Evolutionary conservation across 64 coral and sea anemone genomes (phyloP).

Genomic region (Dendronephthya gigantea): DNA sequence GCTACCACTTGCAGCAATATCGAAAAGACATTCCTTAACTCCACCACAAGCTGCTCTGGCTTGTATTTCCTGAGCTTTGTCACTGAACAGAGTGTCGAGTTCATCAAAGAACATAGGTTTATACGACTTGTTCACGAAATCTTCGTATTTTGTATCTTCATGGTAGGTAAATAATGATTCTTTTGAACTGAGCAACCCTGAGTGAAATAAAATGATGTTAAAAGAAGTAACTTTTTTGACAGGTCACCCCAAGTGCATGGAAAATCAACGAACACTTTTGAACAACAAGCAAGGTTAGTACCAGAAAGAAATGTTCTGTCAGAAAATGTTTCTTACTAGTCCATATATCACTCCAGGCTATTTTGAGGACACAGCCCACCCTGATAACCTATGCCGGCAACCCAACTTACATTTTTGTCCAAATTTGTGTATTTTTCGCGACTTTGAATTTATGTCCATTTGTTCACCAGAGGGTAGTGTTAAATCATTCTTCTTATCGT

Average conservation of each 20-base stretch:
- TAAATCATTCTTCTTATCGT: neutral
- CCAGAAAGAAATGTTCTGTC: too few relatives aligned
- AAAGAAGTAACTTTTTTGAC: too few relatives aligned
- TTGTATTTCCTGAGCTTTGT: neutral
- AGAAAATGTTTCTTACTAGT: neutral
- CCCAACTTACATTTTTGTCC: neutral
- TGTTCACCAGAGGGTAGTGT: neutral
- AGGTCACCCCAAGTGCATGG: too few relatives aligned
- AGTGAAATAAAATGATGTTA: neutral
- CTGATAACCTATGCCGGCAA: neutral
- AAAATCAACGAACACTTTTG: too few relatives aligned
- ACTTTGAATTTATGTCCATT: neutral
- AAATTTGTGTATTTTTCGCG: neutral
- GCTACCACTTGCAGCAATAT: neutral
- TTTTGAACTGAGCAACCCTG: neutral
- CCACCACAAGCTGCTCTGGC: neutral
- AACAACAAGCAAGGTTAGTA: too few relatives aligned
- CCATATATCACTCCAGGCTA: too few relatives aligned
- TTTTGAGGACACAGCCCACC: too few relatives aligned
- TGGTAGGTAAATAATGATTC: neutral
- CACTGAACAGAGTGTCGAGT: neutral
- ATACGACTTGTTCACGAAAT: neutral
- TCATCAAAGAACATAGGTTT: neutral
- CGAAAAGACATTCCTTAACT: neutral
- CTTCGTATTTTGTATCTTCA: neutral